Conservation (phyloP, 2,113 vertebrate genomes). For the Ellobius talpinus region DNA sequence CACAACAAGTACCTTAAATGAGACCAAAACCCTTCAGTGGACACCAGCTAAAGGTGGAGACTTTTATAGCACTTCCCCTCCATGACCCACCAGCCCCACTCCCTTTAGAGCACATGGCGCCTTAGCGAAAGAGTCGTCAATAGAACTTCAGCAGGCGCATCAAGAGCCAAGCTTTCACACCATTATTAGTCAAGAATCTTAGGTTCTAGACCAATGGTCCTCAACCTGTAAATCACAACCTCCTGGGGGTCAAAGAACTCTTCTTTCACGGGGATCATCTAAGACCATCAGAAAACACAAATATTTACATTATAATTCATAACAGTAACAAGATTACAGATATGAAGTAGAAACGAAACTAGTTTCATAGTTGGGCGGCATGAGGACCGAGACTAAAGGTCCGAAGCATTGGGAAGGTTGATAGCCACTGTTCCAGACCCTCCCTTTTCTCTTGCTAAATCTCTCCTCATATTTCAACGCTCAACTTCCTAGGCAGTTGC, state of each 20-base stretch:
- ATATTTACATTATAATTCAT: neutral
- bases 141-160: neutral
- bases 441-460: neutral
- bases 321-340: neutral
- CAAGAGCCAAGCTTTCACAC: neutral
- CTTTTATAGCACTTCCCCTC: neutral
- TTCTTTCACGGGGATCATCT: neutral
- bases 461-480: neutral
- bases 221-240: neutral
- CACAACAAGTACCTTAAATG: neutral
- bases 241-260: neutral
- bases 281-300: neutral
- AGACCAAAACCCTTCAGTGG: neutral
- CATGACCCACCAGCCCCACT: neutral
- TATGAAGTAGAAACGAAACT: neutral
- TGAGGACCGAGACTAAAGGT: neutral
- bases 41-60: neutral
- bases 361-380: neutral
- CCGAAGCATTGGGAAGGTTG: neutral
- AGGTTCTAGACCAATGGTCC: rapidly evolving
- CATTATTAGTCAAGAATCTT: rapidly evolving
- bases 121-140: neutral
- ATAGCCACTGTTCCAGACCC: rapidly evolving
- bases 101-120: neutral
- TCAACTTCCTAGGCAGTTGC: neutral